Evolutionary conservation across 1,140 invertebrate genomes (phyloP).

Genomic region (Drosophila sturtevanti): DNA sequence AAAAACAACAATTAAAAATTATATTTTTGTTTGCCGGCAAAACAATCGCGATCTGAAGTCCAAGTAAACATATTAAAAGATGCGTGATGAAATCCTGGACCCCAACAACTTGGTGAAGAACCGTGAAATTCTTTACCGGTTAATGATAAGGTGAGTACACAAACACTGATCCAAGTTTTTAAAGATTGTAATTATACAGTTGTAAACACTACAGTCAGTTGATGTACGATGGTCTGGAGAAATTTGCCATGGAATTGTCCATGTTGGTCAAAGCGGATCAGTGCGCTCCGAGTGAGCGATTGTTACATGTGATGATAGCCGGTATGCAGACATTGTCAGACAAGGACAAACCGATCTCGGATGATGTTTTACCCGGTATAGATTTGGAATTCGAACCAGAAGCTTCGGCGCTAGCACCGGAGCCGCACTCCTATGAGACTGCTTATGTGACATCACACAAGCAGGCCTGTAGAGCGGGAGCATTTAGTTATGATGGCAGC

Average conservation of each 20-base stretch:
- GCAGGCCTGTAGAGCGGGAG: slow-evolving; percentile 96
- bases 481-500: slow-evolving; percentile 96
- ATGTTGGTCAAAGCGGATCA: slow-evolving; percentile 93
- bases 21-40: slow-evolving; percentile 4
- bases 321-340: slow-evolving; percentile 93
- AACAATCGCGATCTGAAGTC: background rate
- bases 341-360: slow-evolving; percentile 87
- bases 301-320: slow-evolving; percentile 93
- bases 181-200: slow-evolving; percentile 22
- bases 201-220: slow-evolving; percentile 90
- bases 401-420: slow-evolving; percentile 93
- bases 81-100: slow-evolving; percentile 87
- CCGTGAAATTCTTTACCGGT: slow-evolving; percentile 91
- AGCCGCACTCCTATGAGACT: slow-evolving; percentile 98
- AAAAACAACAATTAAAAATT: background rate
- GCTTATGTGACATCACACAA: slow-evolving; percentile 99
- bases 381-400: slow-evolving; percentile 99
- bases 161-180: background rate
- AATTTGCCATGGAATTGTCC: slow-evolving; percentile 92
- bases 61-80: slow-evolving; percentile 48
- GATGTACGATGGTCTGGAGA: slow-evolving; percentile 96
- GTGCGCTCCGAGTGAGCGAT: slow-evolving; percentile 96
- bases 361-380: slow-evolving; percentile 91
- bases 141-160: slow-evolving; percentile 91
- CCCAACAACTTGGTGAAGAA: slow-evolving; percentile 91